Evolutionary conservation across 2,113 vertebrate species (phyloP).

Genomic region (Lepus europaeus): DNA sequence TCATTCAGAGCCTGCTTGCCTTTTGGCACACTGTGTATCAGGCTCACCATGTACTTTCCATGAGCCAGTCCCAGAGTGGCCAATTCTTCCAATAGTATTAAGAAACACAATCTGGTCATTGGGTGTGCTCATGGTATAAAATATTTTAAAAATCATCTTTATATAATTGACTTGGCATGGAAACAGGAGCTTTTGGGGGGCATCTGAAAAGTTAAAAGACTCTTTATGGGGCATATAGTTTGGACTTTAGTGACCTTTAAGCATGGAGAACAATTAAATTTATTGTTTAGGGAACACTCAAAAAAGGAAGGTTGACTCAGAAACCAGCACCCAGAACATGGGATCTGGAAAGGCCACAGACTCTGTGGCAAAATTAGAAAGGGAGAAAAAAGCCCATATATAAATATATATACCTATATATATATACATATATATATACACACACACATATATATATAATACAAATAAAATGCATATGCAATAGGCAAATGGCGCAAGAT

Average conservation of each 20-base stretch:
- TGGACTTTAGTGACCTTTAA: neutral
- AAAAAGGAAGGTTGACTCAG: neutral
- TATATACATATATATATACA: too few species aligned
- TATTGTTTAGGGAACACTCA: neutral
- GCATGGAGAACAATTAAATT: neutral
- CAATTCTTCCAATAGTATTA: conserved; percentile 29
- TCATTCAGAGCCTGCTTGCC: conserved; percentile 12
- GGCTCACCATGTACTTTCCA: neutral
- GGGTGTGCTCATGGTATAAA: neutral
- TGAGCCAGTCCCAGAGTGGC: neutral
- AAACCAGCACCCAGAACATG: neutral
- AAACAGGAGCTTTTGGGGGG: neutral
- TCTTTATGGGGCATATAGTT: neutral
- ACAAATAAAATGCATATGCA: neutral
- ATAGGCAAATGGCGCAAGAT: neutral
- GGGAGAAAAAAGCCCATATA: too few species aligned
- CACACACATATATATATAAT: too few species aligned
- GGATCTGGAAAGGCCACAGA: neutral
- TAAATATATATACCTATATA: too few species aligned
- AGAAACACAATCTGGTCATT: conserved; percentile 11
- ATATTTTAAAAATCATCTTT: conserved; percentile 21
- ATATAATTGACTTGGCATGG: neutral
- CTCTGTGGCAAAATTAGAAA: neutral
- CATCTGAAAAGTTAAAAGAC: neutral
- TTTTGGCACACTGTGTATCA: neutral